These are phyloP conservation scores for Drosophila monieri DNA, from an alignment of 2,888 invertebrate genomes.

Conservation along the genomic window DNA sequence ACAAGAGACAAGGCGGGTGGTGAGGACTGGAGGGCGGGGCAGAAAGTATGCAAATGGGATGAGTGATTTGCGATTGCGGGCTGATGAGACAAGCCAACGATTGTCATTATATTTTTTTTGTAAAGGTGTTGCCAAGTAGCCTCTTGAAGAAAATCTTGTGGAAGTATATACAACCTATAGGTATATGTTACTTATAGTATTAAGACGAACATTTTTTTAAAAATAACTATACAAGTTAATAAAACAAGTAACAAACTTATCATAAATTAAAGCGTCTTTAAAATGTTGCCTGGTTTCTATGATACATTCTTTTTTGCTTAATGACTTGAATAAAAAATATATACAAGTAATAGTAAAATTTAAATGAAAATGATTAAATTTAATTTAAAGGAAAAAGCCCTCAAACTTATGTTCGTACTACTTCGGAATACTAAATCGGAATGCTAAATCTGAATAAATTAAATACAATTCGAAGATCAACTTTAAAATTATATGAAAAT, in stretches of 20 bases:
- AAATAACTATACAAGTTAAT: background rate
- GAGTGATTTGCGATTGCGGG: constrained; percentile 36
- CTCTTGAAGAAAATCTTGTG: constrained; percentile 7
- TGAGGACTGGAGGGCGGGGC: constrained; percentile 1
- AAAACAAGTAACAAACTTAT: background rate
- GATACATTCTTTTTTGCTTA: background rate
- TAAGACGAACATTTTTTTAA: background rate
- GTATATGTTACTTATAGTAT: background rate
- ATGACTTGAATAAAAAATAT: background rate
- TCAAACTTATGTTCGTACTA: too few species aligned
- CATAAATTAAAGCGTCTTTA: background rate
- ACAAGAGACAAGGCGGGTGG: constrained; percentile 1
- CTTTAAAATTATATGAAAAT: background rate
- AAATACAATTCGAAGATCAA: background rate
- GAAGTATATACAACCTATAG: background rate
- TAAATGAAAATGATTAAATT: background rate
- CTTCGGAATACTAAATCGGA: too few species aligned
- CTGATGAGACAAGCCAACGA: constrained; percentile 35
- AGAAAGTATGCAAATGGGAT: constrained; percentile 26
- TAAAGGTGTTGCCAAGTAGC: constrained; percentile 4
- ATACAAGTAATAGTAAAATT: background rate
- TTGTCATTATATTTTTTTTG: constrained; percentile 21
- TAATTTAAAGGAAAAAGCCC: too few species aligned
- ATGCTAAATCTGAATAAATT: background rate
- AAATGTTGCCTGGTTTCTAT: too few species aligned